These are phyloP conservation scores for Nomada hirtipes DNA, from an alignment of 2,888 invertebrate genomes.

Conservation along the genomic window DNA sequence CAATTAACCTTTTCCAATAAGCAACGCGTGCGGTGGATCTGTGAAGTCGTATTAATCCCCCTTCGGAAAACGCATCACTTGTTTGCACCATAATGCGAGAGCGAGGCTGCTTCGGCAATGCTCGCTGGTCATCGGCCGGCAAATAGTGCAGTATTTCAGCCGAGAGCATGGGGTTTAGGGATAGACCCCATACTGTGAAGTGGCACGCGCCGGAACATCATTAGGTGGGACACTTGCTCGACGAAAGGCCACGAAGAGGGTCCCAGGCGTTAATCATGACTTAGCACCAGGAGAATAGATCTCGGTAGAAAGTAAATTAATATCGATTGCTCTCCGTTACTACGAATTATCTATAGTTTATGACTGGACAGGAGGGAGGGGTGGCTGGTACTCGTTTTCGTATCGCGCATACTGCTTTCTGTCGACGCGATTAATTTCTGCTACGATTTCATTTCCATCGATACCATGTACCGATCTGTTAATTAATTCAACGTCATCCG, in stretches of 20 bases:
- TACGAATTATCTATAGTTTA: too few relatives aligned
- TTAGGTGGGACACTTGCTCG: constrained; percentile 83
- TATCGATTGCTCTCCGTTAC: constrained; percentile 8
- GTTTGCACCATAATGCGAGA: constrained; percentile 77
- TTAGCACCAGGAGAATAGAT: constrained; percentile 41
- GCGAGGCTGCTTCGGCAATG: constrained; percentile 41
- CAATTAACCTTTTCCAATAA: constrained; percentile 82
- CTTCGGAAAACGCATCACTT: constrained; percentile 73
- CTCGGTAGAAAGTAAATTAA: constrained; percentile 49
- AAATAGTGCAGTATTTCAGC: constrained; percentile 74
- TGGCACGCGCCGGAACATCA: constrained; percentile 84
- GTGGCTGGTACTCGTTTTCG: too few relatives aligned
- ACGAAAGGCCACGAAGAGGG: constrained; percentile 65
- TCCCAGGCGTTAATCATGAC: constrained; percentile 59
- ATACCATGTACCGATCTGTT: constrained; percentile 14
- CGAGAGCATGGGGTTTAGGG: constrained; percentile 63
- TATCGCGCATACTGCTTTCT: too few relatives aligned
- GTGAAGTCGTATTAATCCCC: constrained; percentile 60
- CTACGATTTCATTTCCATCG: constrained; percentile 13
- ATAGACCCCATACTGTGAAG: constrained; percentile 78
- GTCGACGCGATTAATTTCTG: too few relatives aligned
- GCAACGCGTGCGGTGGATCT: constrained; percentile 74
- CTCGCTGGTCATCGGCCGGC: constrained; percentile 66
- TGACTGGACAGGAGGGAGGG: too few relatives aligned
- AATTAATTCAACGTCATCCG: constrained; percentile 19